These are phyloP conservation scores for Epiblema foenella DNA, from an alignment of 2,888 invertebrate genomes.

Conservation along the genomic window DNA sequence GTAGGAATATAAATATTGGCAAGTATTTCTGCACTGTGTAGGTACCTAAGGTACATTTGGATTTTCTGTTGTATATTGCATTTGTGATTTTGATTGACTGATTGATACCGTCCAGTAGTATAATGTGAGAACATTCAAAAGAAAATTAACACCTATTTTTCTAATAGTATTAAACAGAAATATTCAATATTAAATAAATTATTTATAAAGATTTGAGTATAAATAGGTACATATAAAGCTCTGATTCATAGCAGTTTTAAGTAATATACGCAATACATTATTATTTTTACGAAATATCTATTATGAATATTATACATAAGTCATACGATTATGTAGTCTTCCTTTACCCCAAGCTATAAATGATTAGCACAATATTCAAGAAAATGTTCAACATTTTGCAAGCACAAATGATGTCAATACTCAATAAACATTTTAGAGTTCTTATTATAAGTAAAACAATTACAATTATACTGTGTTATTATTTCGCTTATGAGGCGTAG, in stretches of 20 bases:
- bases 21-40: conserved; percentile 34
- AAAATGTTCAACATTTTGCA: conserved; percentile 38
- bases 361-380: conserved; percentile 32
- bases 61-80: conserved; percentile 40
- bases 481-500: neutral
- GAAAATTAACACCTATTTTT: conserved; percentile 58
- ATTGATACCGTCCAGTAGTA: conserved; percentile 57
- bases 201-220: conserved; percentile 19
- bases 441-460: conserved; percentile 37
- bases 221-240: neutral
- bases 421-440: conserved; percentile 39
- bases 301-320: conserved; percentile 11
- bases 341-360: conserved; percentile 55
- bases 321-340: conserved; percentile 63
- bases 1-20: conserved; percentile 20
- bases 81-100: conserved; percentile 57
- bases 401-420: conserved; percentile 41
- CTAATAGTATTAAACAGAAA: conserved; percentile 50
- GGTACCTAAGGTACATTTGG: conserved; percentile 35
- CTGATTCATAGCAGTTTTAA: conserved; percentile 5
- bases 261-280: conserved; percentile 4
- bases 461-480: conserved; percentile 12
- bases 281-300: conserved; percentile 17
- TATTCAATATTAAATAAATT: conserved; percentile 42
- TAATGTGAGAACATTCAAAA: conserved; percentile 44